Base-by-base conservation (phyloP, 2,888 invertebrate species). In the Pollenia griseotomentosa region DNA sequence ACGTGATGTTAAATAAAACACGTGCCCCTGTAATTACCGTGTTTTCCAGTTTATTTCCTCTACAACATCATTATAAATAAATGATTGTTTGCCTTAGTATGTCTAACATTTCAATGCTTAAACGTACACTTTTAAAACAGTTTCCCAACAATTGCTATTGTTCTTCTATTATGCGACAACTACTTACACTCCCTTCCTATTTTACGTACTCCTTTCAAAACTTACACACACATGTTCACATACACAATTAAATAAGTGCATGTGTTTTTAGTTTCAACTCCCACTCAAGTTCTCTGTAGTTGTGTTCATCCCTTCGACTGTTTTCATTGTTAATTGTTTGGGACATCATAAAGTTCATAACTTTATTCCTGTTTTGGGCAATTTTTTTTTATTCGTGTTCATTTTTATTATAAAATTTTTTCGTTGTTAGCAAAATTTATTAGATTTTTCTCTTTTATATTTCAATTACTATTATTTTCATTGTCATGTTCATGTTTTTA, bases 341-440 rank as follows among this genome's bases (percentile, higher is more conserved):
- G 57, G 55, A 70, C 70, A 83, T 83, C 68, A 79, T 75, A 75
- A 80, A 75, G 83, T 79, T 83, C 51, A 83, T 65, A 75, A 74
- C 55, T 79, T 65, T 75, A 70, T 86, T 75, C 8, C 23, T 70
- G 16, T 53, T 70, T 68, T 51, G 6, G 0, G 40, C 33, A 9
- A 2, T 40, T 11, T 46, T 8, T 66, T 77, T 44, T 53, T 55
- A 33, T 33, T 33, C 33, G 5, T 33, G 6, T 33, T 53, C 46
- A 9, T n/a, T 42, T 19, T 51, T 46, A 46, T 57, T 14, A 19
- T 33, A 33, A 33, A 33, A 5, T 33, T 42, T 40, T 59, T 57
- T 59, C 11, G 14, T 19, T 53, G n/a, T 66, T 53, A 42, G 19
- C 65, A n/a, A 70, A 75, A 82, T 82, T 68, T 68, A 82, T 82